Evolutionary conservation across 2,797 vertebrate genomes (phyloP).

Genomic region (Rhinatrema bivittatum): DNA sequence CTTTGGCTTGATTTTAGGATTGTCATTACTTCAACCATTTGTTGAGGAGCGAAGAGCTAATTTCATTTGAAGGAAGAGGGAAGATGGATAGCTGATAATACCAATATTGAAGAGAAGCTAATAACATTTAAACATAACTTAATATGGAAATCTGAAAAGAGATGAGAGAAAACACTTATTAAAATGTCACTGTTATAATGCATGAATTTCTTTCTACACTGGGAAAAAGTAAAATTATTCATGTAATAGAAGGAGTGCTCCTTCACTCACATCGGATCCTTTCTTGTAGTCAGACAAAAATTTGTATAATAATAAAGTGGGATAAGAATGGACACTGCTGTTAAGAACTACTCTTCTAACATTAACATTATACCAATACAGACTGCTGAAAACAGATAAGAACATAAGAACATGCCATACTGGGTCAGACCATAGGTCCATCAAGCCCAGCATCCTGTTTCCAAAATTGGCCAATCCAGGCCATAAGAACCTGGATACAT

Average conservation of each 20-base stretch:
- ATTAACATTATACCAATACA: conserved; percentile 1
- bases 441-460: conserved; percentile 2
- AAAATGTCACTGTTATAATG: not conserved
- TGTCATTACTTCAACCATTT: conserved; percentile 30
- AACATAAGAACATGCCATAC: too few relatives aligned
- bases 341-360: not conserved
- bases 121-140: conserved; percentile 27
- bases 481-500: too few relatives aligned
- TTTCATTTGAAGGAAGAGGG: conserved; percentile 46
- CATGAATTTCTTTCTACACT: not conserved
- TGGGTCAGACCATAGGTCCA: not conserved
- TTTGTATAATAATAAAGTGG: not conserved
- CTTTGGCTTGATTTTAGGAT: conserved; percentile 45
- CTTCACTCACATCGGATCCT: too few relatives aligned
- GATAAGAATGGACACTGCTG: conserved; percentile 3
- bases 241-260: not conserved
- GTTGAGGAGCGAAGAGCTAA: conserved; percentile 35
- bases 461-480: conserved; percentile 2
- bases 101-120: conserved; percentile 35
- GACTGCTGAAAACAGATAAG: too few relatives aligned
- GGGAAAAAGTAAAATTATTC: conserved; percentile 12
- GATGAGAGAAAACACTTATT: conserved; percentile 14
- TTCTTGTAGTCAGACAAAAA: conserved; percentile 12
- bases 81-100: conserved; percentile 48
- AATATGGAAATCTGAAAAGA: conserved; percentile 23